These are phyloP conservation scores for Lepidurus couesii DNA, from an alignment of 1,140 invertebrate genomes.

Conservation along the genomic window DNA sequence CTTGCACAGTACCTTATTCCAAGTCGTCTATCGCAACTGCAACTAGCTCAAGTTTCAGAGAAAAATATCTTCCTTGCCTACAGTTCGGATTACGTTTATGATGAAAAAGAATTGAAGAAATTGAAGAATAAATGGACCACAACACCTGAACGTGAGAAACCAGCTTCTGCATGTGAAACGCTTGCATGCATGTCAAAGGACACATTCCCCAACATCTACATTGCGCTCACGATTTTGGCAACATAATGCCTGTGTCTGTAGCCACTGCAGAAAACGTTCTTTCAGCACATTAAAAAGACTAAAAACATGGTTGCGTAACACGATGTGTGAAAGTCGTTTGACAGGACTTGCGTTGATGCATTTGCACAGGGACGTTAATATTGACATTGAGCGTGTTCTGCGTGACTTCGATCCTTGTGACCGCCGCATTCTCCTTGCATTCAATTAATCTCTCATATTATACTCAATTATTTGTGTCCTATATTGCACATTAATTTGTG, in stretches of 20 bases:
- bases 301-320: conserved; percentile 45
- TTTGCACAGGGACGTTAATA: conserved; percentile 33
- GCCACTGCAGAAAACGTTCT: conserved; percentile 37
- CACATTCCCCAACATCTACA: neutral
- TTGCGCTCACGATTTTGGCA: neutral
- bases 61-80: neutral
- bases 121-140: neutral
- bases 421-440: neutral
- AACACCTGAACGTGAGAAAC: neutral
- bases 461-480: neutral
- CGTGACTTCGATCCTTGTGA: neutral
- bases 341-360: conserved; percentile 37
- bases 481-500: neutral
- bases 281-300: conserved; percentile 45
- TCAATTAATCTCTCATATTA: neutral
- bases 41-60: neutral
- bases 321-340: conserved; percentile 37
- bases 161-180: neutral
- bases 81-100: neutral
- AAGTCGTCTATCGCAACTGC: neutral
- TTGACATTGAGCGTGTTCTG: no score
- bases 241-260: conserved; percentile 33
- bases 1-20: conserved; percentile 3
- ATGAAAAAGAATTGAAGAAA: neutral
- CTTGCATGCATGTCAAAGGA: neutral